These are phyloP conservation scores for Agrochola circellaris DNA, from an alignment of 2,888 invertebrate species.

Conservation along the genomic window DNA sequence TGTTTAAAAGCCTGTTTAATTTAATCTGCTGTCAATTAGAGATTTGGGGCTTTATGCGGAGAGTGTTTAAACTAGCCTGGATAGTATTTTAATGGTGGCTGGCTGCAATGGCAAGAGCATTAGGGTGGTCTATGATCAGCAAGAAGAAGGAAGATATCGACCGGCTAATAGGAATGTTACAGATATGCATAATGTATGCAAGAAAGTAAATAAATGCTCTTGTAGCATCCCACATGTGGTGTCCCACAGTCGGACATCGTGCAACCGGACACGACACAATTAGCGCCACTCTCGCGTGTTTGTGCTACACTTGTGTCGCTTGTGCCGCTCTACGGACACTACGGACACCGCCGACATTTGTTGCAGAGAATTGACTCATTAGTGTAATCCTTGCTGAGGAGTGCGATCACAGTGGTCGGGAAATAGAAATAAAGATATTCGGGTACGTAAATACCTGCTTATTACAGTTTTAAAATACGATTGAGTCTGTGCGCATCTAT, in stretches of 20 bases:
- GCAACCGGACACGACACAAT: conserved; percentile 68
- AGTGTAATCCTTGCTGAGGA: conserved; percentile 30
- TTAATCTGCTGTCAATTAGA: background rate
- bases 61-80: background rate
- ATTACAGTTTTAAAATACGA: background rate
- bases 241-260: conserved; percentile 49
- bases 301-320: conserved; percentile 64
- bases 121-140: background rate
- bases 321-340: conserved; percentile 26
- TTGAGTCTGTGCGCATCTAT: background rate
- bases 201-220: background rate
- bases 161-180: background rate
- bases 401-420: background rate
- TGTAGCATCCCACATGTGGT: conserved; percentile 48
- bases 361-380: conserved; percentile 53
- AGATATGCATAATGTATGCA: background rate
- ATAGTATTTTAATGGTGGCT: too few relatives aligned
- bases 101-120: background rate
- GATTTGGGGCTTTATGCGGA: too few relatives aligned
- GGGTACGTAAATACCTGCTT: background rate
- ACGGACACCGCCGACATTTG: conserved; percentile 27
- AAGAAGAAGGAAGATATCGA: background rate
- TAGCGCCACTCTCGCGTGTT: conserved; percentile 68
- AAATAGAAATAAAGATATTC: background rate
- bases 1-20: background rate